Conservation (phyloP, 1,140 invertebrate species). For the Brachionus plicatilis region DNA sequence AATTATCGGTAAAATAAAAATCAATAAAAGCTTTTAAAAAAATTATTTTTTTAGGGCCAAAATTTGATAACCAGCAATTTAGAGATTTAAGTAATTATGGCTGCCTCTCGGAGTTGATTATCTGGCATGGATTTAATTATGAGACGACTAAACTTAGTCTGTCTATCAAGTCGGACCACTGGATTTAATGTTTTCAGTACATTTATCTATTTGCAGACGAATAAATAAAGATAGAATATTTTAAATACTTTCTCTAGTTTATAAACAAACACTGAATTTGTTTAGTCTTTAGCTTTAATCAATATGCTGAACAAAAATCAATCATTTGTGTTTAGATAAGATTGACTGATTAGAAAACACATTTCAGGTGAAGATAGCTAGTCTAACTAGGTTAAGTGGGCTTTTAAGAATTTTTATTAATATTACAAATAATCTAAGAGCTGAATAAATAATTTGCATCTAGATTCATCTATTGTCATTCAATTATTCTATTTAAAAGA, state of each 20-base stretch:
- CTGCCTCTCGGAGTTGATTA: not conserved
- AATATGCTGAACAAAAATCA: not conserved
- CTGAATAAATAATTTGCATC: not conserved
- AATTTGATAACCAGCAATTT: not conserved
- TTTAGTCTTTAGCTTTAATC: not conserved
- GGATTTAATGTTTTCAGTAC: not conserved
- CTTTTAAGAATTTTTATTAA: not conserved
- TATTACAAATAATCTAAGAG: not conserved
- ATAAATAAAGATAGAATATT: not conserved
- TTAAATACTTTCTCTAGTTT: not conserved
- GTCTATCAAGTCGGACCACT: not conserved
- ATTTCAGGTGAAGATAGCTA: not conserved
- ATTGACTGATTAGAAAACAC: not conserved
- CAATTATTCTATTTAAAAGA: not conserved
- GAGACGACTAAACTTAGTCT: not conserved
- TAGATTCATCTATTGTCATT: not conserved
- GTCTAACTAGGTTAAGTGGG: not conserved
- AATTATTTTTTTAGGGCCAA: not conserved
- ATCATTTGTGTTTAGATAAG: not conserved
- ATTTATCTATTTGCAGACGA: not conserved
- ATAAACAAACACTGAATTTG: not conserved
- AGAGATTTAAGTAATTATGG: not conserved
- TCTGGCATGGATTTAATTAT: not conserved
- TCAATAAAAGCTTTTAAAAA: not conserved
- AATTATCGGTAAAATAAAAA: not conserved